A percentile compares a stretch with the other conserved stretches of the same genome.
phyloP scores from a whole-genome alignment of 2,113 vertebrate genomes.

The Callopanchax toddi region DNA sequence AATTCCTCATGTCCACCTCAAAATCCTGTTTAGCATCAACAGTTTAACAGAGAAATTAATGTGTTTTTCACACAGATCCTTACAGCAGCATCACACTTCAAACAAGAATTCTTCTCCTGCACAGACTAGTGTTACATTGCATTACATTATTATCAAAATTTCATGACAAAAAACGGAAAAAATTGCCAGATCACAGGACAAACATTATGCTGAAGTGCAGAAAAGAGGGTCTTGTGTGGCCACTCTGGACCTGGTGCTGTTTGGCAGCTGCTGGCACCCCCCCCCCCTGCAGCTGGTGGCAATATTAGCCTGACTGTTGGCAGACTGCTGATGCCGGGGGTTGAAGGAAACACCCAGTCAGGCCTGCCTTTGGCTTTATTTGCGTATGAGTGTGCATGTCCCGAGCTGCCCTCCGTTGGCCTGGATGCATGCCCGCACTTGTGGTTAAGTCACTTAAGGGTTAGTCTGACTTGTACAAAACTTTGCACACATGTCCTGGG shows the following conservation, averaged over 20 bases:
- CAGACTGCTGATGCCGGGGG: conserved; percentile 42
- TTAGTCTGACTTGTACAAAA: conserved; percentile 35
- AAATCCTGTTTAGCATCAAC: too few species aligned
- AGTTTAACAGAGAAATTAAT: too few species aligned
- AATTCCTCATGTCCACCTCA: too few species aligned
- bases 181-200: not conserved
- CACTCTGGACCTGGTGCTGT: conserved; percentile 55
- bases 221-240: conserved; percentile 51
- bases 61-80: not conserved
- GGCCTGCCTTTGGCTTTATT: conserved; percentile 23
- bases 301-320: conserved; percentile 68
- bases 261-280: conserved; percentile 54
- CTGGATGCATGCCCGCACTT: conserved; percentile 23
- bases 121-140: too few species aligned
- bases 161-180: not conserved
- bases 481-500: conserved; percentile 15
- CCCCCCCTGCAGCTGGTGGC: conserved; percentile 71
- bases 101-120: too few species aligned
- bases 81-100: not conserved
- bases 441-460: conserved; percentile 38
- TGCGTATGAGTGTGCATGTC: conserved; percentile 37
- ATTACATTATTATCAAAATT: not conserved
- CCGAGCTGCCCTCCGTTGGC: conserved; percentile 53
- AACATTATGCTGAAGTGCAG: not conserved
- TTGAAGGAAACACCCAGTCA: conserved; percentile 39